Evolutionary conservation across 2,113 vertebrate genomes (phyloP), one percentile per base, ranked within the genome.

Genomic region (Lanius collurio): DNA sequence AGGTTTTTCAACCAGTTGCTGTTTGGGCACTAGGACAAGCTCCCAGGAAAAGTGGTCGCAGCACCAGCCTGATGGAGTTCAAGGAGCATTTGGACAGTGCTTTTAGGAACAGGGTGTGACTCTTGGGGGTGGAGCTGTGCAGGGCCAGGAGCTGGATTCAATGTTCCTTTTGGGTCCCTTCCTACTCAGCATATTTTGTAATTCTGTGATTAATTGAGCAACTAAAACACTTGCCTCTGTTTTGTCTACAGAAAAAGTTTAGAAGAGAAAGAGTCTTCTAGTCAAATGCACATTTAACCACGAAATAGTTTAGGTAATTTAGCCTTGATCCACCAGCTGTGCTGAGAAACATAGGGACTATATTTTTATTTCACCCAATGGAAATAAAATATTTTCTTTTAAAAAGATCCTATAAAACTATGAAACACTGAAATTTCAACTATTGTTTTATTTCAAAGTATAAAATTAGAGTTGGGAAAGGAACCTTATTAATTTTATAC

Each of bases 1-100:
- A 33, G 9, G 22, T 33, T 77, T 44, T 44, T 19, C 27, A 37
- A 8, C 6, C 60, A 42, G 35, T 15, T 50, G 9, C 47, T 74
- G 7, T 33, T 23, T 52, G 27, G 46, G 46, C 37, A 16, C 8
- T 26, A 5, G 37, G 52, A 28, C 0, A 0, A 22, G 12, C 14
- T 60, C 27, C 46, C 37, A 22, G 17, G 59, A 46, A 26, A 18
- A 12, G 37, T 15, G 63, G 6, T 39, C 33, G 7, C 22, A 52
- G 31, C 44, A 44, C 3, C 44, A 44, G 46, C 27, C 73, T 44
- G 53, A 6, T 11, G 22, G 52, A 37, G 18, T 3, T 44, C 33
- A 31, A 11, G 71, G 7, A 9, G 16, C 0, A 1, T 31, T 47
- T 75, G 70, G 30, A 24, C 15, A 47, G 8, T 15, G 49, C 22